Percentiles rank a stretch among this genome's conserved stretches.
Evolutionary conservation across 2,797 vertebrate genomes (phyloP).

Genomic region (Macroramphosus scolopax): DNA sequence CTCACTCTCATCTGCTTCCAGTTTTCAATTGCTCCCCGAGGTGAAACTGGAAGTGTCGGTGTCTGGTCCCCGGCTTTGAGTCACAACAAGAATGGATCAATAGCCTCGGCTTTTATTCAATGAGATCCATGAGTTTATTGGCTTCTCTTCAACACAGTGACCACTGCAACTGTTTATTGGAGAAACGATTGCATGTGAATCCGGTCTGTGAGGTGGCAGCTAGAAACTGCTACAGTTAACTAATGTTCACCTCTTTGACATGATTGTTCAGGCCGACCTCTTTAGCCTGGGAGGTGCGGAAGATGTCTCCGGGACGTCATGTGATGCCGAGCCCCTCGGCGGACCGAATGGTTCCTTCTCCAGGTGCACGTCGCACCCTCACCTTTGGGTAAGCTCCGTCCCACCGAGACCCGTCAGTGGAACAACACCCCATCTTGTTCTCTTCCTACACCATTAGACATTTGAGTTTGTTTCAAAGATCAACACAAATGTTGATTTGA

Average conservation of each 20-base stretch:
- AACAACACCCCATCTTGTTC: no score
- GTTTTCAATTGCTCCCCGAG: slow-evolving; percentile 42
- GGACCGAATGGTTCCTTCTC: slow-evolving; percentile 88
- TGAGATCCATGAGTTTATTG: slow-evolving; percentile 68
- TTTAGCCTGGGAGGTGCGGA: slow-evolving; percentile 97
- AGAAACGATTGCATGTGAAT: slow-evolving; percentile 10
- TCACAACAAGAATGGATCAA: slow-evolving; percentile 66
- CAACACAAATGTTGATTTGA: no score
- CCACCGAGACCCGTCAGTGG: no score
- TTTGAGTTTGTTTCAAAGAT: no score
- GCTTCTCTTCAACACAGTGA: slow-evolving; percentile 71
- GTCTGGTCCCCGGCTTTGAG: slow-evolving; percentile 56
- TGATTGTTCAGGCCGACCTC: slow-evolving; percentile 87
- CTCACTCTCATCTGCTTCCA: slow-evolving; percentile 21
- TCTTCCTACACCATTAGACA: no score
- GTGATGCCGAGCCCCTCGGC: slow-evolving; percentile 90
- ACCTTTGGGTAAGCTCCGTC: slow-evolving; percentile 90
- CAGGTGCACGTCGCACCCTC: slow-evolving; percentile 86
- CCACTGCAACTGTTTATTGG: slow-evolving; percentile 72
- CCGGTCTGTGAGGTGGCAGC: slow-evolving; percentile 19
- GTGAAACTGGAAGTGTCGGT: slow-evolving; percentile 41
- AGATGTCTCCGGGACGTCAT: slow-evolving; percentile 98
- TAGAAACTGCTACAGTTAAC: slow-evolving; percentile 9
- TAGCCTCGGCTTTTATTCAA: slow-evolving; percentile 72
- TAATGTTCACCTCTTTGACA: slow-evolving; percentile 10